Percentiles rank a stretch among this genome's conserved stretches.
Evolutionary conservation across 2,888 invertebrate species (phyloP).

Genomic region (Ischnura elegans): DNA sequence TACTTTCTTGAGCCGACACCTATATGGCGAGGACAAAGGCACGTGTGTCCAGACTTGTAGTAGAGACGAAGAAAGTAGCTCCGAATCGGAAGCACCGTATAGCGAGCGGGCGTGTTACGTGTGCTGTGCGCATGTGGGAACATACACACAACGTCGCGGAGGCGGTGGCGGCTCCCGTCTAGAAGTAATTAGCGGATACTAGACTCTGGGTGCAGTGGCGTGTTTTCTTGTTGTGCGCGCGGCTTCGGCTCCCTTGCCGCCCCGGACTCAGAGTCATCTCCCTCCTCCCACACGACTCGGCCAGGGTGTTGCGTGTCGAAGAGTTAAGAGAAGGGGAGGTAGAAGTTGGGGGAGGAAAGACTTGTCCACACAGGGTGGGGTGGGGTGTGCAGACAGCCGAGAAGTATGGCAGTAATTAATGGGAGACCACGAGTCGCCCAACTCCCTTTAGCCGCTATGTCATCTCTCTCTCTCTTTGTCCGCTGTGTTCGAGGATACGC

Average conservation of each 20-base stretch:
- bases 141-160: conserved; percentile 32
- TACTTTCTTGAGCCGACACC: too few relatives aligned
- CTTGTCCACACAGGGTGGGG: background rate
- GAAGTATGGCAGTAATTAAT: conserved; percentile 21
- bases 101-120: background rate
- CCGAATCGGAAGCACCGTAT: background rate
- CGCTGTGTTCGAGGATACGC: too few relatives aligned
- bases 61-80: background rate
- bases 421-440: background rate
- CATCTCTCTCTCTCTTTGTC: conserved; percentile 11
- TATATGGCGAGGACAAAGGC: background rate
- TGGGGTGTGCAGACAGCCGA: background rate
- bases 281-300: background rate
- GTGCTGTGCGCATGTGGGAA: background rate
- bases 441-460: background rate
- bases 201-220: conserved; percentile 38
- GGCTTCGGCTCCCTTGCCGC: background rate
- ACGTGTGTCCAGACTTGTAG: background rate
- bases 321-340: background rate
- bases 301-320: background rate
- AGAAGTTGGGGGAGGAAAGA: background rate
- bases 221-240: conserved; percentile 41
- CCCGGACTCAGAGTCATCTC: background rate
- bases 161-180: conserved; percentile 59
- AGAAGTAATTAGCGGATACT: conserved; percentile 39